Evolutionary conservation across 30 jellyfish, hydroid and myxozoan species (phyloP).

Genomic region (Aurelia coerulea): DNA sequence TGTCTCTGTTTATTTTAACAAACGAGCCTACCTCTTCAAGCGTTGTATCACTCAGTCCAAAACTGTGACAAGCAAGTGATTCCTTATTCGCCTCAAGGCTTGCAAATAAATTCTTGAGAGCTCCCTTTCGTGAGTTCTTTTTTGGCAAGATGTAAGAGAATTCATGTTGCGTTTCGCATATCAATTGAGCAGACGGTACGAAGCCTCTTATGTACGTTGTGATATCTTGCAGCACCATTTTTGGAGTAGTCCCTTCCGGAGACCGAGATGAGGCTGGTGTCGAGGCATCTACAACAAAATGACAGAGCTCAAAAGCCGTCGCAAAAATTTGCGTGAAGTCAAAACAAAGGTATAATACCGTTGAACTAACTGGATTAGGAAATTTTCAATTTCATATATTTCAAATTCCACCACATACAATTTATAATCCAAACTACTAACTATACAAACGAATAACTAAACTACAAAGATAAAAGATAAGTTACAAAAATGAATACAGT

Average conservation of each 20-base stretch:
- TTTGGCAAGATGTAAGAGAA: slow-evolving; percentile 87
- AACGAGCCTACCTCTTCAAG: slow-evolving; percentile 82
- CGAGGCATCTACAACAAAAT: slow-evolving; percentile 28
- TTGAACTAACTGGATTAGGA: too few species aligned
- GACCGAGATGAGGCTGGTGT: slow-evolving; percentile 34
- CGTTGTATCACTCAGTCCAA: slow-evolving; percentile 93
- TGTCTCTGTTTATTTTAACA: too few species aligned
- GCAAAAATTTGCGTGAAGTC: background rate
- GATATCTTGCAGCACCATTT: slow-evolving; percentile 44
- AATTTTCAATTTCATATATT: too few species aligned
- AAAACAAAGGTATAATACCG: too few species aligned
- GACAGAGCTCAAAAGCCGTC: background rate
- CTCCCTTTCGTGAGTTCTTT: slow-evolving; percentile 63
- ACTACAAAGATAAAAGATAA: too few species aligned
- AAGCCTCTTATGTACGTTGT: slow-evolving; percentile 74
- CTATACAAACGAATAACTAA: too few species aligned
- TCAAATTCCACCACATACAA: too few species aligned
- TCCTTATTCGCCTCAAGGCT: slow-evolving; percentile 74
- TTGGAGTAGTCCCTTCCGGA: background rate
- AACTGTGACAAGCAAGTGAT: slow-evolving; percentile 76
- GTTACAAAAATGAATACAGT: too few species aligned
- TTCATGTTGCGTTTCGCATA: slow-evolving; percentile 92
- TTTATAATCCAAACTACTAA: too few species aligned
- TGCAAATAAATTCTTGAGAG: slow-evolving; percentile 61
- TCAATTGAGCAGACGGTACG: slow-evolving; percentile 89